These are phyloP conservation scores for Andrena hattorfiana DNA, from an alignment of 2,888 invertebrate genomes.

Conservation along the genomic window DNA sequence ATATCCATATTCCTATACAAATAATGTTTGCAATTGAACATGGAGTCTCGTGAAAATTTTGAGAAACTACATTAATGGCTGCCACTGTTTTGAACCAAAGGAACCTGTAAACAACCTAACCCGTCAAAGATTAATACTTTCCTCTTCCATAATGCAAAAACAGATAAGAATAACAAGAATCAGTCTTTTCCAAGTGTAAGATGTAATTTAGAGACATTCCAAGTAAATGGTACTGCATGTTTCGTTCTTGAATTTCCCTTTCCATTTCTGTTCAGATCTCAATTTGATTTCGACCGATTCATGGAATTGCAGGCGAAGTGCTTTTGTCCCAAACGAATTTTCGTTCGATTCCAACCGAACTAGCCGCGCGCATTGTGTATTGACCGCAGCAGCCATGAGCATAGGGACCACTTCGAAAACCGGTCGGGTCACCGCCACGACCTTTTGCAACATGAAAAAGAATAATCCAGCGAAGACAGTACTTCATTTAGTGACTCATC, in stretches of 20 bases:
- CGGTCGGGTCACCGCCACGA: constrained; percentile 61
- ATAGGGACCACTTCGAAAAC: constrained; percentile 50
- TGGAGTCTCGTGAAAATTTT: no score
- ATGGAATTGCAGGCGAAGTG: not conserved
- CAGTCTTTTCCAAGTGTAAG: not conserved
- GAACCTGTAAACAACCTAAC: no score
- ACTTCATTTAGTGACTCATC: constrained; percentile 54
- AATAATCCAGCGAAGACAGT: constrained; percentile 43
- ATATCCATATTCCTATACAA: no score
- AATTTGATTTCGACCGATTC: no score
- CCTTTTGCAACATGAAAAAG: constrained; percentile 53
- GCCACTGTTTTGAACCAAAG: no score
- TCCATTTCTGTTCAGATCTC: no score
- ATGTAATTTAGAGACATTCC: no score
- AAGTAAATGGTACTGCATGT: no score
- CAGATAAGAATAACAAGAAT: not conserved
- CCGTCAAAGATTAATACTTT: no score
- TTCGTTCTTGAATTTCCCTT: no score
- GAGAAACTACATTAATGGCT: no score
- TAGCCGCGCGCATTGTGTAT: constrained; percentile 49
- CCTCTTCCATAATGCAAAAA: not conserved
- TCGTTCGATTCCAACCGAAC: constrained; percentile 41
- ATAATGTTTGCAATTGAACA: no score
- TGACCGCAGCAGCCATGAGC: constrained; percentile 41
- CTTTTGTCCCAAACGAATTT: constrained; percentile 14